Percentiles rank a stretch among this genome's conserved stretches.
Conservation (phyloP, 1,140 invertebrate species). For the Trichonephila clavipes region DNA sequence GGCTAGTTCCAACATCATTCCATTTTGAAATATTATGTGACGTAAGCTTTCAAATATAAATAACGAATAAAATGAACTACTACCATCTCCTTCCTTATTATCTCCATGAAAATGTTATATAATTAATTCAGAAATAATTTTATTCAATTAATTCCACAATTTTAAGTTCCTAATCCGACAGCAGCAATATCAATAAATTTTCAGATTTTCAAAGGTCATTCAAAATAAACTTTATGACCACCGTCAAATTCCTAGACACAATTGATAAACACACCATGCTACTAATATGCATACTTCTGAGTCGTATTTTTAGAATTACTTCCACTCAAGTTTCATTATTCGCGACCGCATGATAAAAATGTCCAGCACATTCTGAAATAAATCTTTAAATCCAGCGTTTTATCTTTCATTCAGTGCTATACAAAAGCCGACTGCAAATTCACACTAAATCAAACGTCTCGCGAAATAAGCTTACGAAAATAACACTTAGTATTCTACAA, state of each 20-base stretch:
- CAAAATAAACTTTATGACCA: not conserved
- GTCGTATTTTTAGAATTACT: not conserved
- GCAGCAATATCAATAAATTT: not conserved
- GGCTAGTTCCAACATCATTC: no score
- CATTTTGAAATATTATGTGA: no score
- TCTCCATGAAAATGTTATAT: no score
- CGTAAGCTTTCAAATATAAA: no score
- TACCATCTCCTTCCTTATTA: no score
- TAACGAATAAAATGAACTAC: no score
- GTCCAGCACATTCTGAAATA: not conserved
- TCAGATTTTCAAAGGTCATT: not conserved
- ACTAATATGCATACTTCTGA: not conserved
- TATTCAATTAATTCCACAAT: no score
- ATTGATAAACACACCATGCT: not conserved
- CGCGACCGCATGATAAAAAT: not conserved
- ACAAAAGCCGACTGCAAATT: not conserved
- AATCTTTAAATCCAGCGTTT: not conserved
- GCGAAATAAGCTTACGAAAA: not conserved
- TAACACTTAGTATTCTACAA: not conserved
- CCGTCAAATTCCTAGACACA: not conserved
- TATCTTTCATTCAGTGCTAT: not conserved
- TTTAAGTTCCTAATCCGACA: not conserved
- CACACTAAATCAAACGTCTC: not conserved
- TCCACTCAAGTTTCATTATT: not conserved
- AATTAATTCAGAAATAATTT: no score